Conservation (phyloP, 2,888 invertebrate species). For the Acronicta leporina region DNA sequence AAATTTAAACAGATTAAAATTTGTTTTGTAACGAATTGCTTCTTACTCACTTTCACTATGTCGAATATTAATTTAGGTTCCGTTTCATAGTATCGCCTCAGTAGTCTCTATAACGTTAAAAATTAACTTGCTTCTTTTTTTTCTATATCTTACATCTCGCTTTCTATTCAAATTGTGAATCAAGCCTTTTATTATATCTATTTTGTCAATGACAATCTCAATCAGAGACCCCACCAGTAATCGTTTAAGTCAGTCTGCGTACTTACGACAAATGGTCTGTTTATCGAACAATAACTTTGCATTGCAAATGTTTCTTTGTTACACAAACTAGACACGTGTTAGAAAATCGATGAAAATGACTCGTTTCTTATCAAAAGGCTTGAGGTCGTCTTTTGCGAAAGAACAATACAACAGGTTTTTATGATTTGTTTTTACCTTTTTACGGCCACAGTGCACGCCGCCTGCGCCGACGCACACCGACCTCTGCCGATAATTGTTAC, state of each 20-base stretch:
- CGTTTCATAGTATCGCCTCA: slow-evolving; percentile 74
- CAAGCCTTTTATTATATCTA: slow-evolving; percentile 56
- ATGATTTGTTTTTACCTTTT: slow-evolving; percentile 82
- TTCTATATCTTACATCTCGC: slow-evolving; percentile 65
- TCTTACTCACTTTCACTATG: slow-evolving; percentile 82
- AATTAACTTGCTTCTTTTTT: slow-evolving; percentile 67
- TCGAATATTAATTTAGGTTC: slow-evolving; percentile 79
- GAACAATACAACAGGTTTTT: slow-evolving; percentile 86
- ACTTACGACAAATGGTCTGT: slow-evolving; percentile 53
- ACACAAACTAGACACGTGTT: slow-evolving; percentile 68
- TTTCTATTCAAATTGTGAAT: slow-evolving; percentile 75
- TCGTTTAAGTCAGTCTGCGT: slow-evolving; percentile 43
- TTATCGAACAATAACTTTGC: slow-evolving; percentile 61
- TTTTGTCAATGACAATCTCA: slow-evolving; percentile 48
- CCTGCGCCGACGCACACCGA: slow-evolving; percentile 57
- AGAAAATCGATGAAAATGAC: slow-evolving; percentile 75
- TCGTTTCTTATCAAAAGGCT: slow-evolving; percentile 76
- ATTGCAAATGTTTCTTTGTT: slow-evolving; percentile 66
- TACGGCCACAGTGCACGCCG: slow-evolving; percentile 60
- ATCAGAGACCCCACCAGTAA: slow-evolving; percentile 36
- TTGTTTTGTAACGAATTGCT: slow-evolving; percentile 75
- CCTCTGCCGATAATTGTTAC: slow-evolving; percentile 63
- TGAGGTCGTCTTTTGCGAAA: slow-evolving; percentile 76
- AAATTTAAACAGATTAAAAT: slow-evolving; percentile 58
- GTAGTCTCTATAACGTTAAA: slow-evolving; percentile 67